Base-by-base conservation (phyloP, 1,140 invertebrate species). In the Alviniconcha marisindica region DNA sequence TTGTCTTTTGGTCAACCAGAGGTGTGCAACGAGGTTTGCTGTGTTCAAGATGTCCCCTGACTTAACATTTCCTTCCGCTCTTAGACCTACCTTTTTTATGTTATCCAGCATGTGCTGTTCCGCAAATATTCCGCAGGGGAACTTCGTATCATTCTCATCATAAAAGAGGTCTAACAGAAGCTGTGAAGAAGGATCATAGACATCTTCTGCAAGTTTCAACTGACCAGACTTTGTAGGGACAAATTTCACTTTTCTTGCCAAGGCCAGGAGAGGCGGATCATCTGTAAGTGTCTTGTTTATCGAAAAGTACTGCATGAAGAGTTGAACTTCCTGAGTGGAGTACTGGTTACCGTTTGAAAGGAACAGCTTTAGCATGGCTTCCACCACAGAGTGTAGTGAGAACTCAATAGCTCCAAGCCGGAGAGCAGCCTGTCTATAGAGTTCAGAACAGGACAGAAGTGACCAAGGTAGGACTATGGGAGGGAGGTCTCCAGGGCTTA, bases 91-190 rank as follows among this genome's bases (percentile, higher is more conserved):
- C 63, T 42, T 36, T 63, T 51, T 38, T 40, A 83, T 28, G 1
- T 21, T 73, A 5, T n/a, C 40, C 42, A 83, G 24, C 18, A 54
- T 31, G n/a, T 82, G 28, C 51, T 51, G 18, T 31, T 81, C 40
- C 28, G 38, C 36, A 78, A 78, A 73, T 24, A 77, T 44, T 33
- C 77, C 78, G 51, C 42, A 74, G 74, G 85, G 85, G 48, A 86
- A 86, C 60, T 51, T 56, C 5, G 28, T 33, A 33, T 12, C 28
- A 33, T 86, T 48, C 48, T 86, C 69, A 76, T 28, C 77, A 51
- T 63, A 21, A 73, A 86, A 86, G 0, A 86, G 48, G 12, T 80
- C 73, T 69, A n/a, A 38, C 42, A 86, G 56, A 2, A 66, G 24
- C 33, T 44, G 21, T 3, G n/a, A 28, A 40, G 48, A 28, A n/a